These are phyloP conservation scores for Anolis carolinensis DNA, from an alignment of 2,113 vertebrate species.

Conservation along the genomic window DNA sequence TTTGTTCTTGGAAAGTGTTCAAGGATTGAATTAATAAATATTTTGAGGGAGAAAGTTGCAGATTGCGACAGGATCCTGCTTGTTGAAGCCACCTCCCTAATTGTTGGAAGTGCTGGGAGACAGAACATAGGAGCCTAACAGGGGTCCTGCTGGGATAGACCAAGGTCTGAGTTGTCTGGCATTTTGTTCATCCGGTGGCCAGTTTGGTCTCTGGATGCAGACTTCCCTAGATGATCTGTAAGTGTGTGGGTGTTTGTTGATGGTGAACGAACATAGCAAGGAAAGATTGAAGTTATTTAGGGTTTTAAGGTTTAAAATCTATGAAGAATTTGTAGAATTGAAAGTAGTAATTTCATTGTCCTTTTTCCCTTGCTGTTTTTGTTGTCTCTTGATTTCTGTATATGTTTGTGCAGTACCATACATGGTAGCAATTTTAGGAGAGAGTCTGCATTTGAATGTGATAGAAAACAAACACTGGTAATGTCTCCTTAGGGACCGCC, in stretches of 20 bases:
- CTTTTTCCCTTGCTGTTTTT: background rate
- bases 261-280: background rate
- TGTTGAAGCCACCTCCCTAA: background rate
- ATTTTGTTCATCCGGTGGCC: background rate
- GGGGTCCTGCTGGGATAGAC: background rate
- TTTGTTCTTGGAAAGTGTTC: background rate
- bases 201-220: background rate
- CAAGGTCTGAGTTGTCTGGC: background rate
- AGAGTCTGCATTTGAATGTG: background rate
- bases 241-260: background rate
- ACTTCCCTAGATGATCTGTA: background rate
- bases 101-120: background rate
- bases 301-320: background rate
- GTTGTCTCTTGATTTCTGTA: background rate
- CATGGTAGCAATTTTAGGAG: background rate
- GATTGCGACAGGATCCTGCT: background rate
- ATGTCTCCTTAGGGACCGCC: background rate
- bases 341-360: background rate
- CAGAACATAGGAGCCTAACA: too few species aligned
- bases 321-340: background rate
- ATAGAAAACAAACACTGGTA: background rate
- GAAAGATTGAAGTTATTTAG: background rate
- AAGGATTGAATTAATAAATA: background rate
- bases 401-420: background rate
- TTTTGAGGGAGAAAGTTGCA: background rate